Evolutionary conservation across 1,140 invertebrate genomes (phyloP).

Genomic region (Maconellicoccus hirsutus): DNA sequence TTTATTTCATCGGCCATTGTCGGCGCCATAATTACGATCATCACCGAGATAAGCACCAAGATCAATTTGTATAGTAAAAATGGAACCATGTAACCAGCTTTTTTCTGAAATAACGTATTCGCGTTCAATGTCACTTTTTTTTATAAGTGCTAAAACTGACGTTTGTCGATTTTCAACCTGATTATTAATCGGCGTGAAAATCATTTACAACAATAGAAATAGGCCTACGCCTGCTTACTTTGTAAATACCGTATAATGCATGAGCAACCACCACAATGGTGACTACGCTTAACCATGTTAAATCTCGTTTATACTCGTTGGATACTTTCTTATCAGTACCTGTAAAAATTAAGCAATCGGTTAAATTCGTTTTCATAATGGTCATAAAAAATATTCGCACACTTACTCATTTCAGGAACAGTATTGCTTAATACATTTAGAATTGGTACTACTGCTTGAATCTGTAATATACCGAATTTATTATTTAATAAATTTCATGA

Average conservation of each 20-base stretch:
- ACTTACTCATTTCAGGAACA: neutral
- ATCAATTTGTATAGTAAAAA: conserved; percentile 10
- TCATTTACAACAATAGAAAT: too few relatives aligned
- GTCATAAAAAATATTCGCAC: neutral
- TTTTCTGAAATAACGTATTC: conserved; percentile 4
- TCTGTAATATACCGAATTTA: too few relatives aligned
- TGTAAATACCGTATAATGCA: conserved; percentile 8
- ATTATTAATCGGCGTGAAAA: too few relatives aligned
- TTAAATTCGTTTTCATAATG: neutral
- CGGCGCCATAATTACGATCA: neutral
- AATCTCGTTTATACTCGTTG: conserved; percentile 12
- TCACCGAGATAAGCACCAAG: neutral
- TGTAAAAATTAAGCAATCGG: neutral
- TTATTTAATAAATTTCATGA: too few relatives aligned
- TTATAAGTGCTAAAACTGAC: too few relatives aligned
- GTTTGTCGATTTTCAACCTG: too few relatives aligned
- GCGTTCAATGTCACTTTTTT: neutral
- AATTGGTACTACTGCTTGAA: conserved; percentile 10
- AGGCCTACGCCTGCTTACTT: neutral
- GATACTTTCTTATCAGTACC: neutral
- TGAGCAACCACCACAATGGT: conserved; percentile 5
- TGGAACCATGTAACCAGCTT: neutral
- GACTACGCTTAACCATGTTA: neutral
- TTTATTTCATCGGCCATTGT: neutral
- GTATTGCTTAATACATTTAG: neutral